Base-by-base conservation (phyloP, 2,888 invertebrate species). In the Latrodectus elegans region DNA sequence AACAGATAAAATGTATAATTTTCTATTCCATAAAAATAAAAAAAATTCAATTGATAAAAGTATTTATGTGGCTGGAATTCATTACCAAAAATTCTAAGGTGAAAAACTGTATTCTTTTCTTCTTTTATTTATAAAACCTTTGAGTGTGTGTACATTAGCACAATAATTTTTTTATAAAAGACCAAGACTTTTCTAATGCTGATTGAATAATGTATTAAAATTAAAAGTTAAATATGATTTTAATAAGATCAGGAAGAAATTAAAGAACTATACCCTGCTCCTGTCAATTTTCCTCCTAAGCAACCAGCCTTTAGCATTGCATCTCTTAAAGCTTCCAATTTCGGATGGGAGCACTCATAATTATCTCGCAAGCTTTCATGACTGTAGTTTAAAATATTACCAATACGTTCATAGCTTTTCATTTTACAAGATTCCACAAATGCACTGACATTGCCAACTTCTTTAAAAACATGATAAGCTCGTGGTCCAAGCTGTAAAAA, bases 261-360 rank as follows among this genome's bases (percentile, higher is more conserved):
- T 4, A 60, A 55, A 60, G n/a, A 15, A 60, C 8, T n/a, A 60
- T 12, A 60, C 60, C 60, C 60, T 60, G 60, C 60, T 15, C 60
- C 60, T 15, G 60, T 60, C n/a, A 60, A 60, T 60, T n/a, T 12
- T 60, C 10, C 60, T 60, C 60, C 60, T 15, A 60, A n/a, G n/a
- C 14, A 12, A 6, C 60, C 60, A 60, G 12, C 12, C 10, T 60
- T 60, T n/a, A 60, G 6, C n/a, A n/a, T n/a, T 15, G 6, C 6
- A 11, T 60, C 60, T 15, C 12, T n/a, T 60, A 60, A n/a, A 8
- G n/a, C n/a, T 12, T 60, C 60, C 60, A 60, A 11, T 10, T 60
- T 60, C 6, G 95, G 94, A 93, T 98, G 97, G 84, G 98, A 98
- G 92, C 99, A 99, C 92, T 99, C 97, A 92, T 98, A 99, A 6